Evolutionary conservation across 2,888 invertebrate species (phyloP), one percentile per base, ranked within the genome.

Genomic region (Oscheius sp.): DNA sequence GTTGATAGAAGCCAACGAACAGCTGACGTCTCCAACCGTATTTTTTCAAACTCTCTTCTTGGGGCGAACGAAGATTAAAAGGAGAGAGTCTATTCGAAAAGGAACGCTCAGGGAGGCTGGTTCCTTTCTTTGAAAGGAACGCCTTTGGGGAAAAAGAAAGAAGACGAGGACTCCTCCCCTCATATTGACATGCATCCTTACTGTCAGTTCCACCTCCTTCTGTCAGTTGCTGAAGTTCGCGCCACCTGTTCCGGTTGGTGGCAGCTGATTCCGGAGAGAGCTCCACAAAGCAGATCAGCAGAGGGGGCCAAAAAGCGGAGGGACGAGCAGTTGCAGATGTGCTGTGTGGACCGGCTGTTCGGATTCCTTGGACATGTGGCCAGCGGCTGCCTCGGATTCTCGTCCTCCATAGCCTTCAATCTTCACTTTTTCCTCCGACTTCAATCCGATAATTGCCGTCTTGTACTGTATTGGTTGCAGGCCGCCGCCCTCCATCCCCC

Each of bases 191-290:
- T 12, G 37, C 37, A 6, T 12, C 37, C 17, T 42, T 17, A 17
- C 3, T 17, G 17, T 15, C 12, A 42, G 37, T 37, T 37, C 37
- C 37, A 37, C 37, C 8, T 8, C 15, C 61, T 61, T 45, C 45
- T 42, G 61, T 45, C 61, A 61, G 61, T 61, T 61, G 61, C n/a
- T n/a, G n/a, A n/a, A n/a, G n/a, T n/a, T n/a, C n/a, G 42, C 27
- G 61, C 61, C 61, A 61, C 45, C 61, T 61, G 61, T 23, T 45
- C n/a, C n/a, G n/a, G n/a, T n/a, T n/a, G n/a, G 61, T 45, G 61
- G 42, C 61, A 61, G 61, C 61, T 61, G 61, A 61, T 61, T 61
- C 61, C 61, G 61, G 61, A 61, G 61, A 42, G 45, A n/a, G n/a
- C n/a, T n/a, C n/a, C n/a, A n/a, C n/a, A n/a, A n/a, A n/a, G n/a